These are phyloP conservation scores for Chelonia mydas DNA, from an alignment of 2,797 vertebrate genomes.

Conservation along the genomic window DNA sequence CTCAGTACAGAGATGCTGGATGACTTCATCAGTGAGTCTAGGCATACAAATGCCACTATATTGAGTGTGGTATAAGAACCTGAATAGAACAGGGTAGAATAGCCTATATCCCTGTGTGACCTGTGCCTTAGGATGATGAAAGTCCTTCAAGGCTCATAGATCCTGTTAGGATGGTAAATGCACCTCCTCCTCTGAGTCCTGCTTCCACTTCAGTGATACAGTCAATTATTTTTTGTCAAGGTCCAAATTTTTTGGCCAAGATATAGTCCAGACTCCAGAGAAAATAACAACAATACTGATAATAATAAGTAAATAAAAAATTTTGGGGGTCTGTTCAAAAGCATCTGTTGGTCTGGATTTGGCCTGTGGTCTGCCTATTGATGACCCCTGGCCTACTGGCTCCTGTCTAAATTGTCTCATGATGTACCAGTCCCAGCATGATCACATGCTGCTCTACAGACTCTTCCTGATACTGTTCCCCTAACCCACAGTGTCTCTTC, in stretches of 20 bases:
- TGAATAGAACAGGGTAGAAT: neutral
- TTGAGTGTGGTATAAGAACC: neutral
- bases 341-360: too few species aligned
- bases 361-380: too few species aligned
- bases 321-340: too few species aligned
- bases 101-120: neutral
- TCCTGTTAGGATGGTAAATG: neutral
- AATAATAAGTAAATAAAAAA: too few species aligned
- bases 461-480: neutral
- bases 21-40: neutral
- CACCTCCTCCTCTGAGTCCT: neutral
- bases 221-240: too few species aligned
- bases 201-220: neutral
- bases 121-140: neutral
- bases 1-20: neutral
- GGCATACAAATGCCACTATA: neutral
- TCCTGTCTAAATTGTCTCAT: neutral
- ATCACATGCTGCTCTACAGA: neutral
- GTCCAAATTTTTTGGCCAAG: too few species aligned
- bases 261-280: too few species aligned
- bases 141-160: neutral
- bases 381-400: neutral
- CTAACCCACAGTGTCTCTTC: fast-evolving
- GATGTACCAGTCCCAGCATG: neutral
- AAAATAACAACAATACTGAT: too few species aligned